A percentile compares a stretch with the other conserved stretches of the same genome.
phyloP scores from a whole-genome alignment of 2,113 vertebrate genomes.

The Rhombomys opimus region DNA sequence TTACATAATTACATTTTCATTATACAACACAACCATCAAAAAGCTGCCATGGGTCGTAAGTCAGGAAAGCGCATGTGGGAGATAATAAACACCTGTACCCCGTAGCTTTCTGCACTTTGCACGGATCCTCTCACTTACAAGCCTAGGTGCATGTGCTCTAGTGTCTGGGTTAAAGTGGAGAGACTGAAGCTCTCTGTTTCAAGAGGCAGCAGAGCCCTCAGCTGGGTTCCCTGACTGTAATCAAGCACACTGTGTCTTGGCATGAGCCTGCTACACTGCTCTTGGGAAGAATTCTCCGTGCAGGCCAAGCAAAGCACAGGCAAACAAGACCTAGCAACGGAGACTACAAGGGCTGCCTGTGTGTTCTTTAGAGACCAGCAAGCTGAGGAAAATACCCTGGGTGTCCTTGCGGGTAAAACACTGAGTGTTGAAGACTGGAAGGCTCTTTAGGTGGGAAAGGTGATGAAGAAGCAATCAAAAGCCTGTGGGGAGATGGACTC shows the following conservation, averaged over 20 bases:
- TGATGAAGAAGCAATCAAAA: background rate
- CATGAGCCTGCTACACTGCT: fast-evolving
- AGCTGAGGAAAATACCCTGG: background rate
- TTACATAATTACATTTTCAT: constrained; percentile 68
- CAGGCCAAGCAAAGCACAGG: background rate
- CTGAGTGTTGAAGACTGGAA: background rate
- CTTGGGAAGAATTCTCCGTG: background rate
- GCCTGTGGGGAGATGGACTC: background rate
- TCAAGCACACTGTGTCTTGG: background rate
- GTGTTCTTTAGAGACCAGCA: background rate
- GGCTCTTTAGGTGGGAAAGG: background rate
- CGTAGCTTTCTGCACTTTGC: background rate
- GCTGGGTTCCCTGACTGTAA: background rate
- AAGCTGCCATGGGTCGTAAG: background rate
- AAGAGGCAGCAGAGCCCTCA: too few relatives aligned
- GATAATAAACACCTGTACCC: background rate
- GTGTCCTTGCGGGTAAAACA: background rate
- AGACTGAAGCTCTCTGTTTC: background rate
- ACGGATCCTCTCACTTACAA: background rate
- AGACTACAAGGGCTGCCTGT: background rate
- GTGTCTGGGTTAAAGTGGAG: background rate
- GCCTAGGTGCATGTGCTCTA: background rate
- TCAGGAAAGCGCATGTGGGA: background rate
- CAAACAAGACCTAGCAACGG: background rate
- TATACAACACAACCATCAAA: constrained; percentile 52